Evolutionary conservation across 1,140 invertebrate species (phyloP).

Genomic region (Hermatobates lingyangjiaoensis): DNA sequence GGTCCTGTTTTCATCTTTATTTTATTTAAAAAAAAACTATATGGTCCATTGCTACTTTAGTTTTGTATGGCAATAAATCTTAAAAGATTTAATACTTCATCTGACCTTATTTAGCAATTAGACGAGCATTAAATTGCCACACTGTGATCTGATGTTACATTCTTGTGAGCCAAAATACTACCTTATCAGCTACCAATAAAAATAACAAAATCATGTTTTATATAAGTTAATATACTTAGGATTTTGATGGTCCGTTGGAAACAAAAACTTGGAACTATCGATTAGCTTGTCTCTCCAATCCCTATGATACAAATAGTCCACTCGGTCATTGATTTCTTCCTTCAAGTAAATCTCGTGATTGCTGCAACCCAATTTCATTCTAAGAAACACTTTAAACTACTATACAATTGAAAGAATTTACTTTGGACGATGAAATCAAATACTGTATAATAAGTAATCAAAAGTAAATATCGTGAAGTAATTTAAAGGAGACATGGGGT

Average conservation of each 20-base stretch:
- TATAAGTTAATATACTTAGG: constrained; percentile 30
- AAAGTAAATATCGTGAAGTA: not conserved
- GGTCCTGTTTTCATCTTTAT: too few relatives aligned
- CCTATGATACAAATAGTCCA: constrained; percentile 51
- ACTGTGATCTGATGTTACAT: too few relatives aligned
- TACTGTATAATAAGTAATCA: not conserved
- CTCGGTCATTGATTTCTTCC: not conserved
- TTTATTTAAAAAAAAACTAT: too few relatives aligned
- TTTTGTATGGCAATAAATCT: too few relatives aligned
- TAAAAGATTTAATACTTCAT: too few relatives aligned
- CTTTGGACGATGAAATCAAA: not conserved
- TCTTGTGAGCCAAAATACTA: too few relatives aligned
- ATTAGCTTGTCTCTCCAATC: constrained; percentile 68
- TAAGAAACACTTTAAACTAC: not conserved
- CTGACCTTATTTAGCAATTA: too few relatives aligned
- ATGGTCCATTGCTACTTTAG: too few relatives aligned
- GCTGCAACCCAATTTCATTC: not conserved
- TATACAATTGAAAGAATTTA: not conserved
- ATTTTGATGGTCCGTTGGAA: constrained; percentile 54
- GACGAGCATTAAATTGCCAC: too few relatives aligned
- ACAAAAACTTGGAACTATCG: constrained; percentile 53
- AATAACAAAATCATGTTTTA: not conserved
- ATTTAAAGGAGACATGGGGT: too few relatives aligned
- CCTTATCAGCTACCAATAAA: not conserved
- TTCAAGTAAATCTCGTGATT: not conserved